Conservation (phyloP, 1,140 invertebrate species). For the Tetranychus urticae region DNA sequence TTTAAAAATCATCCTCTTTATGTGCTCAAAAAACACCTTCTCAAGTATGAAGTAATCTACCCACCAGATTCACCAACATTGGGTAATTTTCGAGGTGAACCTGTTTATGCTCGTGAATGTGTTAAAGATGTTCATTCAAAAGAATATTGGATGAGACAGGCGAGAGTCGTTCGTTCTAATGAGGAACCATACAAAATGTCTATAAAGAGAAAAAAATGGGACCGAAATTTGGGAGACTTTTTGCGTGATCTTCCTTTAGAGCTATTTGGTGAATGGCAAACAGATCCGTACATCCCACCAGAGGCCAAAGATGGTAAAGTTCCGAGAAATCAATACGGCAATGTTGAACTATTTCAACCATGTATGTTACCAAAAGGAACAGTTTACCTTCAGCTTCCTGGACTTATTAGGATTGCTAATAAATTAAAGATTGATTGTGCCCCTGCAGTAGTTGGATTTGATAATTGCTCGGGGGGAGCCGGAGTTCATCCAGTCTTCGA, state of each 20-base stretch:
- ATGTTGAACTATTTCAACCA: slow-evolving; percentile 82
- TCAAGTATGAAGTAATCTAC: slow-evolving; percentile 95
- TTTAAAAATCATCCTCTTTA: slow-evolving; percentile 90
- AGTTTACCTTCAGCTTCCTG: slow-evolving; percentile 56
- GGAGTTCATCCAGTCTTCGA: slow-evolving; percentile 62
- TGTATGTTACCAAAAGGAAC: slow-evolving; percentile 85
- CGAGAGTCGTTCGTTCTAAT: slow-evolving; percentile 51
- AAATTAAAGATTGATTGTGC: slow-evolving; percentile 85
- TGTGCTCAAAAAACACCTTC: slow-evolving; percentile 56
- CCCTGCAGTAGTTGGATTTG: slow-evolving; percentile 80
- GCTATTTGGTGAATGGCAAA: slow-evolving; percentile 89
- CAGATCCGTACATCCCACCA: slow-evolving; percentile 53
- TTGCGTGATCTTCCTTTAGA: slow-evolving; percentile 53
- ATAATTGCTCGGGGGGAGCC: slow-evolving; percentile 35
- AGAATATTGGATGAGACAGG: slow-evolving; percentile 70
- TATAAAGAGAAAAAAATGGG: slow-evolving; percentile 67
- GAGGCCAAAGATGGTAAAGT: slow-evolving; percentile 69
- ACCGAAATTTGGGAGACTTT: slow-evolving; percentile 43
- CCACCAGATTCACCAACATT: slow-evolving; percentile 57
- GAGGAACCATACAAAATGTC: slow-evolving; percentile 86
- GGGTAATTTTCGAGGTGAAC: slow-evolving; percentile 49
- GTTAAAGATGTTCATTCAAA: slow-evolving; percentile 58
- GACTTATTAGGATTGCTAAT: slow-evolving; percentile 55
- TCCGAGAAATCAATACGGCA: slow-evolving; percentile 88
- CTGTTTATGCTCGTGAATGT: slow-evolving; percentile 69